Evolutionary conservation across 2,888 invertebrate species (phyloP), one percentile per base, ranked within the genome.

Genomic region (Molanna angustata): DNA sequence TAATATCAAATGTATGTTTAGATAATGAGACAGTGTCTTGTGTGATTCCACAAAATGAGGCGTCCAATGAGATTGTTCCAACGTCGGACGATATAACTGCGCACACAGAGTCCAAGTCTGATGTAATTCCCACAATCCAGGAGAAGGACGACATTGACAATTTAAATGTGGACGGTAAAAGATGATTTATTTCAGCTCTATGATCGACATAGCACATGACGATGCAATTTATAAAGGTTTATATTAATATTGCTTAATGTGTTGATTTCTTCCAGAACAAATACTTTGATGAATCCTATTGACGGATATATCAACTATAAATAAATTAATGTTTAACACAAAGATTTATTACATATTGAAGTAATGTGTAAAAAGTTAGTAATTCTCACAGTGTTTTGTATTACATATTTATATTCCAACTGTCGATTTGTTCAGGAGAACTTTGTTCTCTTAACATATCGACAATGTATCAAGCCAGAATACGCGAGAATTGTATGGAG

Each of bases 231-330:
- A 41, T 22, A 41, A 44, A 53, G 33, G 39, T 53, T 44, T 40
- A n/a, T 39, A 42, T 22, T 19, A 32, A 42, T 20, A 48, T n/a
- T 22, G 48, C 48, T 47, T 47, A 44, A 47, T 53, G 17, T 48
- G 44, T 44, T 53, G 43, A 17, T 53, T 53, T 39, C 39, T 49
- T 49, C 42, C 42, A 22, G 42, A 47, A 52, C 47, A 48, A 47
- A 42, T 19, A 48, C 4, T 11, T 27, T 27, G 6, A 33, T 33
- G 4, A 6, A 33, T 13, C 4, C 11, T n/a, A n/a, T n/a, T n/a
- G n/a, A n/a, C n/a, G n/a, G n/a, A n/a, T n/a, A n/a, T n/a, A n/a
- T n/a, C n/a, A 9, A 27, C n/a, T n/a, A n/a, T n/a, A n/a, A n/a
- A n/a, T 27, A 9, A 7, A 9, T 9, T 27, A 27, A 27, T 27